Evolutionary conservation across 2,797 vertebrate species (phyloP).

Genomic region (Avahi laniger): DNA sequence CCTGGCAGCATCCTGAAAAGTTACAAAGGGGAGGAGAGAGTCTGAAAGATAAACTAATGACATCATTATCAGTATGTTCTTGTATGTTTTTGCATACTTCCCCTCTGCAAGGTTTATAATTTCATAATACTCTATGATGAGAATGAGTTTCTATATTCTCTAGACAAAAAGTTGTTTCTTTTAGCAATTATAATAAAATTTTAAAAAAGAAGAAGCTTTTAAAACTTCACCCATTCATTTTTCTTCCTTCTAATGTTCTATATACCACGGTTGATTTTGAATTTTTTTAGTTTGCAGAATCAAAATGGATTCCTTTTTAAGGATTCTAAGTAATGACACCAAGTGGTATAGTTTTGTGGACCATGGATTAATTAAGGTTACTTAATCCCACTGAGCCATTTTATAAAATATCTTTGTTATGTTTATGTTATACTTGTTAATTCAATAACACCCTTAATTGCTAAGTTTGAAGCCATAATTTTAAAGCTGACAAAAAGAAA

Average conservation of each 20-base stretch:
- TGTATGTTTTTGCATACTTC: not conserved
- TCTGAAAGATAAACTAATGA: constrained; percentile 10
- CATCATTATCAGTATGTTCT: constrained; percentile 20
- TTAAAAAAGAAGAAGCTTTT: not conserved
- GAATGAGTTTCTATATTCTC: not conserved
- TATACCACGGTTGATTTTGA: not conserved
- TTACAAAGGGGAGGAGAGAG: not conserved
- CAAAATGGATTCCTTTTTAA: constrained; percentile 7
- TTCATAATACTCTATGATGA: constrained; percentile 29
- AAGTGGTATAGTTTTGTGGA: not conserved
- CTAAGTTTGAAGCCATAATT: not conserved
- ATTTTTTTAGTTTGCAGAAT: constrained; percentile 33
- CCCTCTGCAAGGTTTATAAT: not conserved
- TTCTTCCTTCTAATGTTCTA: not conserved
- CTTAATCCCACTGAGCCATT: constrained; percentile 36
- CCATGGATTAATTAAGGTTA: constrained; percentile 9
- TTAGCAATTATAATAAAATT: constrained; percentile 44
- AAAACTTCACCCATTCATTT: not conserved
- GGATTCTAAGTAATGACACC: not conserved
- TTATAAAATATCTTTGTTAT: constrained; percentile 10
- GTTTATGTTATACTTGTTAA: constrained; percentile 6
- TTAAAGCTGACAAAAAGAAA: constrained; percentile 37
- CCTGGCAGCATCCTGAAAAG: not conserved
- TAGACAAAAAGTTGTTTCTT: constrained; percentile 46
- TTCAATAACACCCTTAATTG: not conserved